A percentile compares a stretch with the other conserved stretches of the same genome.
Evolutionary conservation across 2,888 invertebrate species (phyloP).

Genomic region (Stenodera caucasica): DNA sequence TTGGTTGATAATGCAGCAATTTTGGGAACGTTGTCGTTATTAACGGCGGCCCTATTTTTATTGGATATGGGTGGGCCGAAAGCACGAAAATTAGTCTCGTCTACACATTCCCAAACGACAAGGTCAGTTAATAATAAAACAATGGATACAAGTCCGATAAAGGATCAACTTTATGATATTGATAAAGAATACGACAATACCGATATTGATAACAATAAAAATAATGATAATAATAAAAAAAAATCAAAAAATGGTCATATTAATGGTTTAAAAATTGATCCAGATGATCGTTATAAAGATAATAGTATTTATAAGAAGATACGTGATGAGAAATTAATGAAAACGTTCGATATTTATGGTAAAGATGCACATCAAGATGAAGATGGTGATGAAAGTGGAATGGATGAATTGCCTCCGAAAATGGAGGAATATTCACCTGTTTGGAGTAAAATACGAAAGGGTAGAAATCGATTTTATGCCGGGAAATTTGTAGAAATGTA

Average conservation of each 20-base stretch:
- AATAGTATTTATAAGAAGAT: conserved; percentile 40
- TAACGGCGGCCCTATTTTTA: conserved; percentile 70
- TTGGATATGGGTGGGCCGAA: conserved; percentile 67
- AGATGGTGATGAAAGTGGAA: conserved; percentile 42
- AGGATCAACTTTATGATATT: conserved; percentile 39
- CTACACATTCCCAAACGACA: conserved; percentile 25
- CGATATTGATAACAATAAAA: conserved; percentile 17
- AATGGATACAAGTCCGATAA: conserved; percentile 30
- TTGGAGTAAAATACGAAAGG: conserved; percentile 54
- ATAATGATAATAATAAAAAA: conserved; percentile 2
- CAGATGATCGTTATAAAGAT: conserved; percentile 30
- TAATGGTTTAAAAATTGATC: conserved; percentile 28
- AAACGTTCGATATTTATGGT: conserved; percentile 49
- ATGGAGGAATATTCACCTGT: conserved; percentile 52
- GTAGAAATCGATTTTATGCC: conserved; percentile 34
- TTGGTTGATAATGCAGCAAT: conserved; percentile 73
- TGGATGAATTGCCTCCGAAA: conserved; percentile 42
- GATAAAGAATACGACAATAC: conserved; percentile 34
- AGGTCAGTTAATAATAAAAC: conserved; percentile 20
- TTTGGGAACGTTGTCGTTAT: conserved; percentile 67
- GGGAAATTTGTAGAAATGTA: conserved; percentile 12
- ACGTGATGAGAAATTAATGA: conserved; percentile 40
- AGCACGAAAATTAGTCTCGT: conserved; percentile 49
- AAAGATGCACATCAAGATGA: conserved; percentile 39
- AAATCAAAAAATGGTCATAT: conserved; percentile 17